Evolutionary conservation across 2,797 vertebrate genomes (phyloP).

Genomic region (Nothura maculosa): DNA sequence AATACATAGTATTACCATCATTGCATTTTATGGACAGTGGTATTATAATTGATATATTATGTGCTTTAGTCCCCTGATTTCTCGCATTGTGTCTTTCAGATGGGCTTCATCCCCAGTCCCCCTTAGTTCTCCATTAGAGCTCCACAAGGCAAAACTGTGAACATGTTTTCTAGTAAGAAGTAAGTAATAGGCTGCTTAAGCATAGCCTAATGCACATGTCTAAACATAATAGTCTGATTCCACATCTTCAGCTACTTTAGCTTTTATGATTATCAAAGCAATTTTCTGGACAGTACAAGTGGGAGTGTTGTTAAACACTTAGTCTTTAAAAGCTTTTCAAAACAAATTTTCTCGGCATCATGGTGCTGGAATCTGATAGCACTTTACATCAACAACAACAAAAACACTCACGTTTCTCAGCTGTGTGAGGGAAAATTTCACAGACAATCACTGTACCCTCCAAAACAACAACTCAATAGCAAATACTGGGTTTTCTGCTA

Average conservation of each 20-base stretch:
- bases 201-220: not conserved
- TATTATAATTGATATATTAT: not conserved
- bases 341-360: not conserved
- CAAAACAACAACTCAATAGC: not conserved
- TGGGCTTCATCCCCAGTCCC: not conserved
- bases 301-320: not conserved
- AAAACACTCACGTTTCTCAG: not conserved
- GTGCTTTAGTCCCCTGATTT: not conserved
- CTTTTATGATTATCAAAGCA: not conserved
- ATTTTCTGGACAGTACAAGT: not conserved
- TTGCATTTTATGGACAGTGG: not conserved
- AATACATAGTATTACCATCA: not conserved
- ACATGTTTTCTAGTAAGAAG: not conserved
- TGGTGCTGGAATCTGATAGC: not conserved
- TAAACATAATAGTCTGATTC: not conserved
- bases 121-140: not conserved
- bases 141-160: not conserved
- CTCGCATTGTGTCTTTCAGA: not conserved
- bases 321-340: not conserved
- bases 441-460: not conserved
- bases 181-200: not conserved
- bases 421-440: not conserved
- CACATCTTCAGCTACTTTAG: conserved; percentile 33
- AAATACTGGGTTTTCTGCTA: not conserved
- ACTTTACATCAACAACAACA: not conserved